phyloP scores from a whole-genome alignment of 2,797 vertebrate genomes.

The Myiothlypis chrysogaster region DNA sequence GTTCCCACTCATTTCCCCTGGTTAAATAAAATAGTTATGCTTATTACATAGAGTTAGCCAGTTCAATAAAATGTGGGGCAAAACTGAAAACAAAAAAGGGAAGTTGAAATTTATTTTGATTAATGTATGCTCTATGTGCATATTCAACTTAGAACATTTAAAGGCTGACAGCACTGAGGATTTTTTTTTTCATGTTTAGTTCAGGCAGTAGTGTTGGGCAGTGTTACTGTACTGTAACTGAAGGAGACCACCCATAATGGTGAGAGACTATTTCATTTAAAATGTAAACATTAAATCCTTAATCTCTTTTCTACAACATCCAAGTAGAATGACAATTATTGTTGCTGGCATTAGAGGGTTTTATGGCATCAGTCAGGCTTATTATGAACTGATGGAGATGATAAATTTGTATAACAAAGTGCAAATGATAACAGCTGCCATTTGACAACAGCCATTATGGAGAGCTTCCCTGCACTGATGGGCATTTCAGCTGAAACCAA shows the following conservation, averaged over 20 bases:
- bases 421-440: background rate
- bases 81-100: conserved; percentile 20
- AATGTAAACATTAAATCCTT: conserved; percentile 30
- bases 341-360: background rate
- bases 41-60: conserved; percentile 25
- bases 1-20: conserved; percentile 56
- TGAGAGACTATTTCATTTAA: conserved; percentile 35
- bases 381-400: background rate
- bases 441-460: background rate
- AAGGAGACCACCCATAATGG: conserved; percentile 51
- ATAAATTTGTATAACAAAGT: conserved; percentile 34
- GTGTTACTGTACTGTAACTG: background rate
- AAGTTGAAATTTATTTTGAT: conserved; percentile 23
- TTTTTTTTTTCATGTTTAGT: background rate
- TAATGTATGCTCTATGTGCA: background rate
- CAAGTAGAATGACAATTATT: conserved; percentile 12
- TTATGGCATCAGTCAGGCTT: background rate
- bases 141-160: background rate
- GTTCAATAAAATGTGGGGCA: conserved; percentile 11
- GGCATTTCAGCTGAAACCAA: background rate
- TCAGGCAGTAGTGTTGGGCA: background rate
- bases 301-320: conserved; percentile 9
- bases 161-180: background rate
- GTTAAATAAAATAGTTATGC: conserved; percentile 64
- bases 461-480: background rate